Base-by-base conservation (phyloP, 2,888 invertebrate genomes). In the Acleris sparsana region DNA sequence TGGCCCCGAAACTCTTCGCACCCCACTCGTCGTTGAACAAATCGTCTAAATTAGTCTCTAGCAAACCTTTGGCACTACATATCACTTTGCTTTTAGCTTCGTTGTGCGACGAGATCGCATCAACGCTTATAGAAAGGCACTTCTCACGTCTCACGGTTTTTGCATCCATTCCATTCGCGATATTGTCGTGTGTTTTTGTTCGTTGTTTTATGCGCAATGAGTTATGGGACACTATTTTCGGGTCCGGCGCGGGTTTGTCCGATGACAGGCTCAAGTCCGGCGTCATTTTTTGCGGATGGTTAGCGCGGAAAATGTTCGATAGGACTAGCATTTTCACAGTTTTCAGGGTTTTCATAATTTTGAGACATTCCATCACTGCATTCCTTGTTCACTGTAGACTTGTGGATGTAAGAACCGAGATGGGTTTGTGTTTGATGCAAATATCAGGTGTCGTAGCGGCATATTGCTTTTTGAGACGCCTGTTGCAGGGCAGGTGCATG, bases 31-130 rank as follows among this genome's bases (percentile, higher is more conserved):
- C 92, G 70, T 83, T 85, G 71, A 92, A 92, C 72, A 92, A 78
- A 78, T 92, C 92, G 75, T 92, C 92, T 83, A 92, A 83, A 87
- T 92, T 92, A 73, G 92, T 92, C 85, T 92, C 92, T 89, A 92
- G 85, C 83, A 92, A 86, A 86, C 92, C 92, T 92, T 92, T 92
- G 92, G 92, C 90, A 91, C 91, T 92, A 77, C 89, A 86, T 88
- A 92, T 90, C 87, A 92, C 92, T 87, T 88, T 89, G 80, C 83
- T 85, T 82, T 86, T 87, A 79, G 81, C 78, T 80, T 91, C 87
- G 74, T 83, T 86, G 71, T 81, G 84, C 67, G 85, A 78, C 67
- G 85, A 78, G 69, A 92, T 87, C 62, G 89, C 85, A 73, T 92
- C 92, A 53, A 89, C 88, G 80, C 92, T 91, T 71, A 77, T 88